Evolutionary conservation across 2,113 vertebrate genomes (phyloP), one percentile per base, ranked within the genome.

Genomic region (Pterophyllum scalare): DNA sequence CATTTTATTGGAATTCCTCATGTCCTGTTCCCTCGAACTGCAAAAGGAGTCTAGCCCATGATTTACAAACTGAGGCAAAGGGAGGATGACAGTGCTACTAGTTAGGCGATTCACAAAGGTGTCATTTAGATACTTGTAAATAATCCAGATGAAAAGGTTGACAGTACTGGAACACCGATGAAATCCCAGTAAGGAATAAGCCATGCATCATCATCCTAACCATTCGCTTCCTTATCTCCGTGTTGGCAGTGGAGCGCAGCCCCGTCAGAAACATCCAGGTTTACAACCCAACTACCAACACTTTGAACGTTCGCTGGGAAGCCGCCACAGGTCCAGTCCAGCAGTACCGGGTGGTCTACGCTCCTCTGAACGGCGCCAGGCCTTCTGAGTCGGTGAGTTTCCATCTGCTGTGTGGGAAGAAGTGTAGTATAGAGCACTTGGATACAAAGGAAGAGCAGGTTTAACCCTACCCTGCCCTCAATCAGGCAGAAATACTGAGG

Each of bases 291-390:
- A 96, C 97, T 5, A 96, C 97, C 85, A 99, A 98, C 94, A 97
- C 95, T 81, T 94, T 99, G 79, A 98, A 97, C 7, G 97, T 99
- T 56, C 97, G 97, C 67, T 99, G 98, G 98, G 97, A 99, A 79
- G 94, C 97, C 14, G 98, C 98, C 11, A 96, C 97, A 0, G 98
- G 98, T 43, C 96, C 96, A 3, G 98, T 99, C 6, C 96, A 96
- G 82, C 96, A 98, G 90, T 99, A 99, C 11, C 96, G 96, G 20
- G 90, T 99, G 72, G 95, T 95, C 87, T 99, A 98, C 10, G 33
- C 97, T 82, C 96, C 98, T 19, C 20, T 96, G 20, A 91, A 89
- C 76, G 98, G 97, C 60, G 93, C 94, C 76, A 95, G 91, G 80
- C 96, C 97, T 83, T 93, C 97, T 1, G 96, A 99, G 83, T 98